These are phyloP conservation scores for Liasis olivaceus DNA, from an alignment of 2,797 vertebrate species.

Conservation along the genomic window DNA sequence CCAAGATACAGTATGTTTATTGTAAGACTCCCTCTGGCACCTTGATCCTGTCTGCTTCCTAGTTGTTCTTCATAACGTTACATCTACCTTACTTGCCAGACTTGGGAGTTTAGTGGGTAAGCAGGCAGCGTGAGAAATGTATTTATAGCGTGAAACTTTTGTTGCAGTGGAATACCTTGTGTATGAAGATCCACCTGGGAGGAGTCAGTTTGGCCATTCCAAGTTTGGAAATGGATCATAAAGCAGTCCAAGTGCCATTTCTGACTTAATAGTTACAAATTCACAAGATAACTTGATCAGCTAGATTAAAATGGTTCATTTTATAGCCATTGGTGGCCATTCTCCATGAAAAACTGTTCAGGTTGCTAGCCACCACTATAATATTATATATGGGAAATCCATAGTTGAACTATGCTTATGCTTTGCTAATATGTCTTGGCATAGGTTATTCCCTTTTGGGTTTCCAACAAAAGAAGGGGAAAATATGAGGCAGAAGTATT, in stretches of 20 bases:
- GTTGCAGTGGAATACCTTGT: background rate
- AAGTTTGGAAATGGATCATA: background rate
- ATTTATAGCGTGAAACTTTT: background rate
- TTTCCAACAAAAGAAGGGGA: background rate
- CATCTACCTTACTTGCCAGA: fast-evolving
- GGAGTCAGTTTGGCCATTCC: too few species aligned
- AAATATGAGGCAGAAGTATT: background rate
- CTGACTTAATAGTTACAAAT: too few species aligned
- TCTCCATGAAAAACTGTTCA: background rate
- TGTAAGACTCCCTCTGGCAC: background rate
- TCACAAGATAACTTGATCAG: background rate
- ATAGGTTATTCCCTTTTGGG: background rate
- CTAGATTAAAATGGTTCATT: background rate
- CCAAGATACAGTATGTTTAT: background rate
- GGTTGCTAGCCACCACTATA: background rate
- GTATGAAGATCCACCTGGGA: background rate
- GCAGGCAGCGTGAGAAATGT: background rate
- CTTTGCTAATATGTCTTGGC: background rate
- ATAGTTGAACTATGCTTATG: background rate
- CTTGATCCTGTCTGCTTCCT: background rate
- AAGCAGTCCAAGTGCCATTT: background rate
- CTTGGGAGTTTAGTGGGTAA: background rate
- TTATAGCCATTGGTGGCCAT: background rate
- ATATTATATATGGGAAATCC: background rate
- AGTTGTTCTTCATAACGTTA: background rate